These are phyloP conservation scores for Eupithecia inturbata DNA, from an alignment of 2,888 invertebrate genomes.

Conservation along the genomic window DNA sequence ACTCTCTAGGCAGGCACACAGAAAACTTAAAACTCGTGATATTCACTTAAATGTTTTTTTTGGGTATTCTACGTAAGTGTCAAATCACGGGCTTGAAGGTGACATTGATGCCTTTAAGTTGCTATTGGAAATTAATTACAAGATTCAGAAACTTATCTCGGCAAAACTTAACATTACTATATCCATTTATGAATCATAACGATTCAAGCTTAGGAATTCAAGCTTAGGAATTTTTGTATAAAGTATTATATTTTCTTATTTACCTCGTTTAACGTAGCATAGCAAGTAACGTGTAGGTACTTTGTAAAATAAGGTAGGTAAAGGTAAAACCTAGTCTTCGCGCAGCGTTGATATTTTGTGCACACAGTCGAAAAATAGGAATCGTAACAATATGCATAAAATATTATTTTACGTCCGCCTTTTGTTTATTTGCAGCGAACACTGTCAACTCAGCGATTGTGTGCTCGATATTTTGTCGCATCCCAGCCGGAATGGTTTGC, in stretches of 20 bases:
- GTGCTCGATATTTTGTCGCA: slow-evolving; percentile 54
- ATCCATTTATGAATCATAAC: background rate
- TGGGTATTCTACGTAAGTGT: background rate
- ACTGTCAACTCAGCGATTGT: slow-evolving; percentile 54
- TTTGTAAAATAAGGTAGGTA: background rate
- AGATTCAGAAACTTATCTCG: background rate
- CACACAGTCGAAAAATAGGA: slow-evolving; percentile 25
- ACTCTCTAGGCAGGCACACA: background rate
- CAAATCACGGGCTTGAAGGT: background rate
- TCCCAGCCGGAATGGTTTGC: slow-evolving; percentile 55
- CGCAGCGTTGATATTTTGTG: slow-evolving; percentile 1
- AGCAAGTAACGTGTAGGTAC: background rate
- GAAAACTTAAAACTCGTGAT: background rate
- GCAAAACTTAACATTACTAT: background rate
- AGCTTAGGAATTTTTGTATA: background rate
- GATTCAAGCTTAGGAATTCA: no score
- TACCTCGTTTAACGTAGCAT: background rate
- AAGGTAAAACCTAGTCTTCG: background rate
- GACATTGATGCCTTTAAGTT: background rate
- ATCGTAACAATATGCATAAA: slow-evolving; percentile 45
- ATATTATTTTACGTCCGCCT: slow-evolving; percentile 49
- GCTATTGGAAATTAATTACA: background rate
- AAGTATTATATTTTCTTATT: background rate
- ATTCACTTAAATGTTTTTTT: background rate
- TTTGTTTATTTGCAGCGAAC: slow-evolving; percentile 50